These are phyloP conservation scores for Pangasianodon hypophthalmus DNA, from an alignment of 2,113 vertebrate species.

Conservation along the genomic window DNA sequence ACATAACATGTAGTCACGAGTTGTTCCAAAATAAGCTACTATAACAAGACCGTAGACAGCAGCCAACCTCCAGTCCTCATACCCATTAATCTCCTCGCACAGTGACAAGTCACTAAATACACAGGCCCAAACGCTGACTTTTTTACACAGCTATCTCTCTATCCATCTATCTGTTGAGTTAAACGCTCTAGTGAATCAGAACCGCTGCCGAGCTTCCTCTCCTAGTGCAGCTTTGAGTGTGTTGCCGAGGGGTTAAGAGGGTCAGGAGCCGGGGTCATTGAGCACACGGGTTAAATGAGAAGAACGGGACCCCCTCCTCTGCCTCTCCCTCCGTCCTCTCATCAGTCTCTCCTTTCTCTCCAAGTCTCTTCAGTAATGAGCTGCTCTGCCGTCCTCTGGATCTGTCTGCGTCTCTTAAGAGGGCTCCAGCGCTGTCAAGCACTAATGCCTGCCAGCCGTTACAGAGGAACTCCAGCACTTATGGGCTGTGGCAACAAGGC, in stretches of 20 bases:
- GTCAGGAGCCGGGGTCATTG: constrained; percentile 34
- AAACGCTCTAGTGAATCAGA: constrained; percentile 46
- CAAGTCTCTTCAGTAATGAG: constrained; percentile 60
- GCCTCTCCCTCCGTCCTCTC: constrained; percentile 52
- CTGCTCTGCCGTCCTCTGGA: constrained; percentile 63
- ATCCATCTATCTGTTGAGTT: constrained; percentile 37
- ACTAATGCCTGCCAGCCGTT: constrained; percentile 51
- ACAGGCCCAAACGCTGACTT: not conserved
- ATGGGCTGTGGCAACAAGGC: not conserved
- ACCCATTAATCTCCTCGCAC: not conserved
- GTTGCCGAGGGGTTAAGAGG: constrained; percentile 36
- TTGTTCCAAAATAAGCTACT: not conserved
- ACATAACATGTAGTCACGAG: not conserved
- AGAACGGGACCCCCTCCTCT: constrained; percentile 56
- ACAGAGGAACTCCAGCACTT: not conserved
- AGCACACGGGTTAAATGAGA: constrained; percentile 57
- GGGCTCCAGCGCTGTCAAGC: constrained; percentile 61
- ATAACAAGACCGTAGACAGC: not conserved
- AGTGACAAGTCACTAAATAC: not conserved
- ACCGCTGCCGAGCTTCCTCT: constrained; percentile 28
- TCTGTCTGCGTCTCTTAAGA: constrained; percentile 60
- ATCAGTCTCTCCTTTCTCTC: constrained; percentile 63
- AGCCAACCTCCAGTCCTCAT: not conserved
- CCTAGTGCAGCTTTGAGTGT: constrained; percentile 21
- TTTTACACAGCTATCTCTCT: constrained; percentile 18